Base-by-base conservation (phyloP, 2,797 vertebrate species). In the Serranus cabrilla region DNA sequence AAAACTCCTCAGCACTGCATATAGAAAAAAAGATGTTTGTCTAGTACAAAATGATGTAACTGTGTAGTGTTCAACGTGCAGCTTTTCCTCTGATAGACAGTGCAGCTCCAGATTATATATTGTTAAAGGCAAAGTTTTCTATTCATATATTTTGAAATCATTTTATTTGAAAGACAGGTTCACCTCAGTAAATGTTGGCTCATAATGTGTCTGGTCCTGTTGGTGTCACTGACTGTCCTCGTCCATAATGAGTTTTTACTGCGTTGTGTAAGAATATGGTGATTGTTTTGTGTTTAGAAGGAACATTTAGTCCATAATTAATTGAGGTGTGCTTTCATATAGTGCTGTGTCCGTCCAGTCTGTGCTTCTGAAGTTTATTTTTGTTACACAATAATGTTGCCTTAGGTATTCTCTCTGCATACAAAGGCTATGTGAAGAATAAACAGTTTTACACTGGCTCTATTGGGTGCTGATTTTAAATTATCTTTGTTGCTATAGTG, bases 391-490 rank as follows among this genome's bases (percentile, higher is more conserved):
- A 43, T 67, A 37, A 66, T 80, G 65, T 76, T 72, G 75, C 78
- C 78, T 87, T 75, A 82, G 59, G 16, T 4, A 85, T 70, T 80
- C 54, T 81, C 71, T 11, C 43, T 67, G 80, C 51, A 81, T 52
- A 57, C 45, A 61, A 63, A 47, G 54, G 20, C 56, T 59, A 40
- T 63, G 76, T 64, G 52, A 58, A 81, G 46, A 92, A 92, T 89
- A 85, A 92, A 12, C 17, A 40, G 27, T 84, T 85, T 78, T 70
- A 63, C 46, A 72, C 23, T 23, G 45, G 14, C 31, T 74, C 0
- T 7, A 10, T 56, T 56, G 14, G 31, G 25, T 83, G 11, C 18
- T 57, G 23, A 11, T 21, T 70, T 37, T 37, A 5, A 4, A 21
- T 18, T 27, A 6, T 31, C 14, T 2, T 8, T 1, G n/a, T 7